Conservation (phyloP, 1,140 invertebrate genomes). For the Solen grandis region DNA sequence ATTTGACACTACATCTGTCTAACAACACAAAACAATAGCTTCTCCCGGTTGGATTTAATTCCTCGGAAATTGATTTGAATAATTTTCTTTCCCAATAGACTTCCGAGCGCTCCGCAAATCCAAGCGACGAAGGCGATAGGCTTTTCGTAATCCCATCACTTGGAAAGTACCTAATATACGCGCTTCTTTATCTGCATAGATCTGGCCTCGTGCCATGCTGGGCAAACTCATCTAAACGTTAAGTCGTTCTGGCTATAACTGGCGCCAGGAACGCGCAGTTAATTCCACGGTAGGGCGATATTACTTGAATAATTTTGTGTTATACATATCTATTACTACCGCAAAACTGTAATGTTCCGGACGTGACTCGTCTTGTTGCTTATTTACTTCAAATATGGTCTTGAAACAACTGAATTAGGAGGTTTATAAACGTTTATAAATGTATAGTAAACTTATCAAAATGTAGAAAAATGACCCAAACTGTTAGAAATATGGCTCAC, state of each 20-base stretch:
- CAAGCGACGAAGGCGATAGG: conserved; percentile 33
- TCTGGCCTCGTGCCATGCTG: conserved; percentile 32
- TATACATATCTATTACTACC: conserved; percentile 56
- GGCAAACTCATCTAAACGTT: conserved; percentile 22
- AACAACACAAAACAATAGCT: conserved; percentile 25
- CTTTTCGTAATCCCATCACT: conserved; percentile 28
- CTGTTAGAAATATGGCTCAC: conserved; percentile 54
- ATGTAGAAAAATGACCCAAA: conserved; percentile 48
- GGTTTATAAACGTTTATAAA: conserved; percentile 55
- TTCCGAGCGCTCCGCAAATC: conserved; percentile 35
- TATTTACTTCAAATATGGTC: conserved; percentile 53
- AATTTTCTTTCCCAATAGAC: conserved; percentile 48
- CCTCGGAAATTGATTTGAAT: conserved; percentile 53
- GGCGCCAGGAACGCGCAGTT: conserved; percentile 40
- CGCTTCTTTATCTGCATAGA: not conserved
- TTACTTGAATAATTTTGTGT: conserved; percentile 57
- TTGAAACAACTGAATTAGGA: conserved; percentile 53
- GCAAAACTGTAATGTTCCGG: conserved; percentile 29
- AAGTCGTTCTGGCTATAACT: conserved; percentile 36
- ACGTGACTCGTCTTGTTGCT: conserved; percentile 41
- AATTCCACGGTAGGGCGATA: conserved; percentile 30
- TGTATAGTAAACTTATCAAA: conserved; percentile 56
- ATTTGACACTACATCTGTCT: too few species aligned
- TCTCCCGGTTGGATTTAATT: conserved; percentile 19
- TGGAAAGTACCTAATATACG: conserved; percentile 11